These are phyloP conservation scores for Melipona bicolor DNA, from an alignment of 2,888 invertebrate species.

Conservation along the genomic window DNA sequence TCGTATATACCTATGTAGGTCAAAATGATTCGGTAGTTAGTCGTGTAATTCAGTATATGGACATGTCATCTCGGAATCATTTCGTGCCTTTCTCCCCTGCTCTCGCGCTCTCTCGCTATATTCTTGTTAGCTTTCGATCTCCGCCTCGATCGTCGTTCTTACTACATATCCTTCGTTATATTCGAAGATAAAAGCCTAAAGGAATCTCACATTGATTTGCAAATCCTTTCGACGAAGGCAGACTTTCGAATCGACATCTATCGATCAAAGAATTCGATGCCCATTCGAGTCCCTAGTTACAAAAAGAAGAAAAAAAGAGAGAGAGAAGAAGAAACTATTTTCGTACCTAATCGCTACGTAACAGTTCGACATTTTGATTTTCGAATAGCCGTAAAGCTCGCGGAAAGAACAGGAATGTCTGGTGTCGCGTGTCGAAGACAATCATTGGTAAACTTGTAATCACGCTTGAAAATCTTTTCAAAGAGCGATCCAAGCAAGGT, in stretches of 20 bases:
- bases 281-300: neutral
- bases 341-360: neutral
- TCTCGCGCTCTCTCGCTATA: constrained; percentile 4
- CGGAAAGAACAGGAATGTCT: neutral
- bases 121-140: constrained; percentile 16
- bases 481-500: constrained; percentile 73
- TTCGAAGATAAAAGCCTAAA: neutral
- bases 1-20: constrained; percentile 73
- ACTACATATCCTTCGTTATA: neutral
- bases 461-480: constrained; percentile 66
- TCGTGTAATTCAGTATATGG: constrained; percentile 71
- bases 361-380: neutral
- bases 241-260: neutral
- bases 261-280: neutral
- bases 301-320: no score
- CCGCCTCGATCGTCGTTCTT: neutral
- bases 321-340: neutral
- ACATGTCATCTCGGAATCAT: constrained; percentile 60
- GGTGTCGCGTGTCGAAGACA: constrained; percentile 15
- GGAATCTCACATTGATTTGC: neutral
- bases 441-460: constrained; percentile 36
- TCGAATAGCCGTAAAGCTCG: neutral
- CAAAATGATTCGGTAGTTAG: constrained; percentile 80
- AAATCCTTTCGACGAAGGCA: neutral
- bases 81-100: constrained; percentile 61